Conservation (phyloP, 2,888 invertebrate genomes). For the Megamerina dolium region DNA sequence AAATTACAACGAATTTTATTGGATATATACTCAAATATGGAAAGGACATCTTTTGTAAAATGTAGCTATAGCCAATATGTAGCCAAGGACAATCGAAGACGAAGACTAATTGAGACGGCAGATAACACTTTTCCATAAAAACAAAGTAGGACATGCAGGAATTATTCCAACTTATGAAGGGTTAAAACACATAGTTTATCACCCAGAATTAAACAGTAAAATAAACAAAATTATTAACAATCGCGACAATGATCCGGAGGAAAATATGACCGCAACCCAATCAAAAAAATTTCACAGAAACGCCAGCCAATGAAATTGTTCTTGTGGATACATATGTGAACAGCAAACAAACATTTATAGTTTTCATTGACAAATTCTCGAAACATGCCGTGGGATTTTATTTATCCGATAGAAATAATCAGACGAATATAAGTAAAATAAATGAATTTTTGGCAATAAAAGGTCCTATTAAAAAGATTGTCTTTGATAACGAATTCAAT, state of each 20-base stretch:
- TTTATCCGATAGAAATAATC: conserved; percentile 7
- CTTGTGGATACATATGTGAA: conserved; percentile 7
- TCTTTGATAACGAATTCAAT: conserved; percentile 16
- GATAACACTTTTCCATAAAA: conserved; percentile 17
- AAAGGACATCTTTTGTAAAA: no score
- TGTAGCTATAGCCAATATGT: no score
- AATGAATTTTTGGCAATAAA: conserved; percentile 11
- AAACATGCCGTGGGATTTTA: conserved; percentile 10
- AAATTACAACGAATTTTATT: no score
- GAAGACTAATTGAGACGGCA: conserved; percentile 16
- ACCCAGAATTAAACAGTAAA: conserved; percentile 13
- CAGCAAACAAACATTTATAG: conserved; percentile 12
- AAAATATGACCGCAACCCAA: conserved; percentile 19
- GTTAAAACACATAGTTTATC: conserved; percentile 16
- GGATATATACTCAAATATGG: no score
- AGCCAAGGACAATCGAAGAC: conserved; percentile 15
- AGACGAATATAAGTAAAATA: conserved; percentile 6
- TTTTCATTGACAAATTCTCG: conserved; percentile 16
- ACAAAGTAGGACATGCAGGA: conserved; percentile 22
- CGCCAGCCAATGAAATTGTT: conserved; percentile 10
- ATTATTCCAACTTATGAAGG: conserved; percentile 17
- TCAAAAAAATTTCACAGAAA: conserved; percentile 14
- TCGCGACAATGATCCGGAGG: conserved; percentile 14
- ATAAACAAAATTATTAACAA: conserved; percentile 20
- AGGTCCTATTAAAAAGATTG: conserved; percentile 6